Evolutionary conservation across 1,140 invertebrate species (phyloP), one percentile per base, ranked within the genome.

Genomic region (Charaxes varanes): DNA sequence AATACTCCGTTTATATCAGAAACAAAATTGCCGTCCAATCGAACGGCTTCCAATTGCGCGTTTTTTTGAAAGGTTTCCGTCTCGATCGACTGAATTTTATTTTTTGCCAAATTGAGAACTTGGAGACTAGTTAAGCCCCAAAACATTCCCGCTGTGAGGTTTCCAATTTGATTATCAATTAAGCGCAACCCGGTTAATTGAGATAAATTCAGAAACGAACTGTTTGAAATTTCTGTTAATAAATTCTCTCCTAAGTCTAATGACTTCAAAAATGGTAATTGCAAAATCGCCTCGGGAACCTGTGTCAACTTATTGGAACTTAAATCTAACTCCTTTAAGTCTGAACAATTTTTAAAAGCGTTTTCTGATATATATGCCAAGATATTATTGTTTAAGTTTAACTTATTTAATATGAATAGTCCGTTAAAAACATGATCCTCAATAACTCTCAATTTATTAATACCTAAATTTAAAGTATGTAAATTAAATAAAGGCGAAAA

Each of bases 401-500:
- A 78, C 35, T 92, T 87, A 40, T 89, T 93, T n/a, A 96, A 83
- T 34, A 93, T 92, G 67, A 90, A 92, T n/a, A 95, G 82, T 3
- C 93, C 93, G 61, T 93, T 92, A 53, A 95, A 88, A 17, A 93
- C 88, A 48, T 90, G 88, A 21, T 91, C 89, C 59, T 93, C 91
- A 13, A 95, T 80, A 21, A 88, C 88, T 34, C 87, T 88, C 15
- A 95, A 74, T 47, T 90, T 89, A 77, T 95, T 95, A 60, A 92
- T 89, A 19, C 90, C 91, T 23, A 95, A 77, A 35, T 92, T 89
- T 7, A 95, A 78, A 1, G 91, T 93, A 61, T 95, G 93, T 41
- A 95, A 84, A 79, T 94, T 94, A 66, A 92, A 93, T 63, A 94
- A 87, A 3, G 91, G 90, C 19, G 90, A 85, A 76, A 95, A 95